Evolutionary conservation across 2,113 vertebrate genomes (phyloP).

Genomic region (Lophius piscatorius): DNA sequence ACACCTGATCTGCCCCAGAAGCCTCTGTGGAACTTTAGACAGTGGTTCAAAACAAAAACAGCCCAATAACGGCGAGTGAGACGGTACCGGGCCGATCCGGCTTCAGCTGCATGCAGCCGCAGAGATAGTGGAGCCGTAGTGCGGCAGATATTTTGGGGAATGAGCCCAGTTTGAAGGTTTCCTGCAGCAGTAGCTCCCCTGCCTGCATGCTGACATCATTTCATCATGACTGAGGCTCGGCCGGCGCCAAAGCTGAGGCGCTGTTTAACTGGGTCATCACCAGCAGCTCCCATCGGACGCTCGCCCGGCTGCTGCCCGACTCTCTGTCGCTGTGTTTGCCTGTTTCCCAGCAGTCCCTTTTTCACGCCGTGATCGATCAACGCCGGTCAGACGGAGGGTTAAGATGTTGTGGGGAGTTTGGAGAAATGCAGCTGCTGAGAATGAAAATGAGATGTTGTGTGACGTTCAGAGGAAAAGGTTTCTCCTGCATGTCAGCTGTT

Average conservation of each 20-base stretch:
- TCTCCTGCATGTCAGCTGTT: no score
- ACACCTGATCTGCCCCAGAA: slow-evolving; percentile 23
- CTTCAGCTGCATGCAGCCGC: slow-evolving; percentile 63
- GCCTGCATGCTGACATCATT: slow-evolving; percentile 65
- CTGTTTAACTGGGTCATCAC: slow-evolving; percentile 66
- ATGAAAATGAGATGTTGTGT: not conserved
- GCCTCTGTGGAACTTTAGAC: slow-evolving; percentile 13
- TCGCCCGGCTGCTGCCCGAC: slow-evolving; percentile 50
- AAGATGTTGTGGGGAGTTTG: not conserved
- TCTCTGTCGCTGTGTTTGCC: slow-evolving; percentile 40
- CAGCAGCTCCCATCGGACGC: slow-evolving; percentile 43
- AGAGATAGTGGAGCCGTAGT: slow-evolving; percentile 18
- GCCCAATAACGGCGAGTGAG: slow-evolving; percentile 75
- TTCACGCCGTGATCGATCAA: not conserved
- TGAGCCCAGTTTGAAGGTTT: no score
- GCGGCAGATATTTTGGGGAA: not conserved
- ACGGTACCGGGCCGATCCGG: slow-evolving; percentile 41
- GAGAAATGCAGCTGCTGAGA: not conserved
- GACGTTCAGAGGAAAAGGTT: no score
- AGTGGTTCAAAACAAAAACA: slow-evolving; percentile 71
- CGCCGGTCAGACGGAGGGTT: no score
- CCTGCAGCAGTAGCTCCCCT: slow-evolving; percentile 35
- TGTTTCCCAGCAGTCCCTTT: slow-evolving; percentile 28
- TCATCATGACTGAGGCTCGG: slow-evolving; percentile 55
- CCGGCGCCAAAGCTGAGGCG: slow-evolving; percentile 40